Percentiles rank a stretch among this genome's conserved stretches.
Evolutionary conservation across 2,113 vertebrate species (phyloP).

Genomic region (Apaloderma vittatum): DNA sequence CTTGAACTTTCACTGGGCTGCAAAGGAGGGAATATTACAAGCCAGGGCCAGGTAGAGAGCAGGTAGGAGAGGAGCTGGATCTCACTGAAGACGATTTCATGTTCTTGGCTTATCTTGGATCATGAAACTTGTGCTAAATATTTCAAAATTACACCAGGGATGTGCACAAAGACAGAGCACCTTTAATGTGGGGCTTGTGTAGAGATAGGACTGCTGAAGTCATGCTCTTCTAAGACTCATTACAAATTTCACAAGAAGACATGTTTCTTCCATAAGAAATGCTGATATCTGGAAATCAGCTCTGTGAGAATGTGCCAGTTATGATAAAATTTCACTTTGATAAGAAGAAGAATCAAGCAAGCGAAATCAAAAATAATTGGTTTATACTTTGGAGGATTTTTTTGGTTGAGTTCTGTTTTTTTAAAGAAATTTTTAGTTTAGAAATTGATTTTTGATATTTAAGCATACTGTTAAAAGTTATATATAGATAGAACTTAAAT

Average conservation of each 20-base stretch:
- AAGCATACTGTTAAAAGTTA: background rate
- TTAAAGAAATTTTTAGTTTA: background rate
- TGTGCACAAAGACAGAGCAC: background rate
- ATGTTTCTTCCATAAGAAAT: background rate
- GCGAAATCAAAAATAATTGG: background rate
- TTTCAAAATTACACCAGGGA: background rate
- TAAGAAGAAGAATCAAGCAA: background rate
- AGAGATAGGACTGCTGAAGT: background rate
- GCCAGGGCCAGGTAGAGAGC: background rate
- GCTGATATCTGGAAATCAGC: background rate
- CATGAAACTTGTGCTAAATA: background rate
- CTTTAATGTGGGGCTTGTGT: background rate
- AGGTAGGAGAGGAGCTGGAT: background rate
- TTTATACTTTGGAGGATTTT: background rate
- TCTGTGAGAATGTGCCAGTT: background rate
- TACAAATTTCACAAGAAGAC: background rate
- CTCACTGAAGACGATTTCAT: background rate
- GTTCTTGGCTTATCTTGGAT: background rate
- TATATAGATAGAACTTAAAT: background rate
- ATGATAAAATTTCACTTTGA: background rate
- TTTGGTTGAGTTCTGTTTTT: background rate
- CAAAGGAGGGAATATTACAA: background rate
- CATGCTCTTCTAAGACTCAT: accelerated
- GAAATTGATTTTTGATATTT: background rate
- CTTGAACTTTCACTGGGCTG: background rate